These are phyloP conservation scores for Muscicapa adusta DNA, from an alignment of 2,113 vertebrate species.

Conservation along the genomic window DNA sequence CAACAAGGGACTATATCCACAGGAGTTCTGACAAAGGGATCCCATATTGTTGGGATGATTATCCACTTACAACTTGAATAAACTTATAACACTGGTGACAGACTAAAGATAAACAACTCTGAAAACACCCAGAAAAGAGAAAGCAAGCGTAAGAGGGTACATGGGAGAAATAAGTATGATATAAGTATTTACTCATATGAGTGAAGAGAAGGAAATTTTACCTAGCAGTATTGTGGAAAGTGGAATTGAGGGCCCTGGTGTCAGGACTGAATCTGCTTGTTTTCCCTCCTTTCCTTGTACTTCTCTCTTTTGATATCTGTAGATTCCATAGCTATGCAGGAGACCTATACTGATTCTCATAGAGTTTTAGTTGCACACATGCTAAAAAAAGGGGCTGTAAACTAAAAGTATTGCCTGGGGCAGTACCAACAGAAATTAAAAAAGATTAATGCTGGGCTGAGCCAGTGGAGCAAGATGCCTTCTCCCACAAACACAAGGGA, in stretches of 20 bases:
- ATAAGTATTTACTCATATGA: not conserved
- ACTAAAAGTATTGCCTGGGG: not conserved
- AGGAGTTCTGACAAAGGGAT: not conserved
- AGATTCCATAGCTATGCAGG: not conserved
- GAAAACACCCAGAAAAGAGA: not conserved
- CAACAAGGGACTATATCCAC: not conserved
- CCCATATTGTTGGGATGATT: not conserved
- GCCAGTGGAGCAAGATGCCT: not conserved
- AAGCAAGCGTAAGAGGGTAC: not conserved
- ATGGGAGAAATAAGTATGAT: not conserved
- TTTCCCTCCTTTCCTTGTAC: not conserved
- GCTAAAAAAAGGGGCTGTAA: not conserved
- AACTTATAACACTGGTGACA: not conserved
- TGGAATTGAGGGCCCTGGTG: not conserved
- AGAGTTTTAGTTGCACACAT: not conserved
- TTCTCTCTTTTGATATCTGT: not conserved
- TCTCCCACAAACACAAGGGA: not conserved
- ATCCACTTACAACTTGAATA: not conserved
- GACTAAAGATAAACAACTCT: not conserved
- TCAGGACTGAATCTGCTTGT: not conserved
- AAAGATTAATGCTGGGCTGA: not conserved
- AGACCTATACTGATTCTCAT: not conserved
- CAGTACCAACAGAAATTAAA: not conserved
- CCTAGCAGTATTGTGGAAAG: not conserved
- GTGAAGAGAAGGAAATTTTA: not conserved